Evolutionary conservation across 2,113 vertebrate genomes (phyloP).

Genomic region (Neolamprologus variostigma): DNA sequence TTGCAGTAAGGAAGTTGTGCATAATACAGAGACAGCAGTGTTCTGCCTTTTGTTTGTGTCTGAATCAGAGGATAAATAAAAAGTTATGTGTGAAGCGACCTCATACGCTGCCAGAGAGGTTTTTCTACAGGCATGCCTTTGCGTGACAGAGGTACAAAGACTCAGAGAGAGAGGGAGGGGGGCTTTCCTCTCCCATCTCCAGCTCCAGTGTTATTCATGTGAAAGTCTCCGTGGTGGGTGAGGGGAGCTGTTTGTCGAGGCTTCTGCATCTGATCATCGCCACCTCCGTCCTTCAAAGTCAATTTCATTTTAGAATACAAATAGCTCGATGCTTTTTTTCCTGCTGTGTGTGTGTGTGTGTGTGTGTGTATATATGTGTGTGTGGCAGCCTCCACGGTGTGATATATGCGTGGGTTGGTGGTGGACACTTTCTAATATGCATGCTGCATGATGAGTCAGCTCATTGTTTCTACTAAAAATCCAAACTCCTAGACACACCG

Average conservation of each 20-base stretch:
- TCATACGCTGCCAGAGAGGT: neutral
- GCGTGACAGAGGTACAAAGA: neutral
- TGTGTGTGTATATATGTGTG: neutral
- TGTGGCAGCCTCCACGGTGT: neutral
- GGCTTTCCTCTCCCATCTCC: neutral
- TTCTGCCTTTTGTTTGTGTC: conserved; percentile 7
- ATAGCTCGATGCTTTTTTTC: conserved; percentile 13
- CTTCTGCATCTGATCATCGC: conserved; percentile 49
- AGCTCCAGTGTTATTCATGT: conserved; percentile 26
- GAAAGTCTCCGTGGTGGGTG: conserved; percentile 1
- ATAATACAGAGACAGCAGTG: neutral
- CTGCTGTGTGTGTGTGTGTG: neutral
- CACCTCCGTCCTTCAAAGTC: conserved; percentile 49
- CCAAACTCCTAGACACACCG: conserved; percentile 10
- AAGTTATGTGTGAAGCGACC: neutral
- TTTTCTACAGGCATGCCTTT: neutral
- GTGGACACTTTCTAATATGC: conserved; percentile 8
- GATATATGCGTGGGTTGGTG: conserved; percentile 27
- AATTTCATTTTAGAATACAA: conserved; percentile 54
- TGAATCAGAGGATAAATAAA: conserved; percentile 3
- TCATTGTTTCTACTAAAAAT: conserved; percentile 32
- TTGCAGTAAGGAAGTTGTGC: conserved; percentile 1
- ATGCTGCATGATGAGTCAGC: conserved; percentile 47
- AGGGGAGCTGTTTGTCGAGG: conserved; percentile 31
- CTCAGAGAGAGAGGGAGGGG: neutral